These are phyloP conservation scores for Eristalis pertinax DNA, from an alignment of 2,888 invertebrate genomes.

Conservation along the genomic window DNA sequence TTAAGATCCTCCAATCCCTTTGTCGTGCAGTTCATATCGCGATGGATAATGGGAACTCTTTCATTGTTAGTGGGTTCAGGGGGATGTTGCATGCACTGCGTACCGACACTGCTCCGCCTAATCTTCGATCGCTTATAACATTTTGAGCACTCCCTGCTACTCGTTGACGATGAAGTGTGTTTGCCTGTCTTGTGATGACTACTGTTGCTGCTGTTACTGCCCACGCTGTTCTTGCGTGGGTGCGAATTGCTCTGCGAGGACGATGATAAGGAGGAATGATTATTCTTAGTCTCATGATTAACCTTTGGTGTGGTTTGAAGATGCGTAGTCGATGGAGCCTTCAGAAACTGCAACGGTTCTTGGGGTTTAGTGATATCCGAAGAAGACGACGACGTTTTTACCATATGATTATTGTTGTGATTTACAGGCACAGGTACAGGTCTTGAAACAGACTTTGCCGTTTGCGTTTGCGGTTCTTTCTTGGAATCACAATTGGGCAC, in stretches of 20 bases:
- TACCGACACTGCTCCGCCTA: constrained; percentile 87
- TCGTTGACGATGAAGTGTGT: constrained; percentile 75
- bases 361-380: constrained; percentile 59
- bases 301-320: constrained; percentile 58
- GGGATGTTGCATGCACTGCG: constrained; percentile 83
- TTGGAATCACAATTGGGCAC: constrained; percentile 69
- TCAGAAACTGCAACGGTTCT: constrained; percentile 45
- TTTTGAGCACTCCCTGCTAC: constrained; percentile 83
- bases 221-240: constrained; percentile 71
- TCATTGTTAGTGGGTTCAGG: constrained; percentile 72
- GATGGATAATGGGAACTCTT: constrained; percentile 33
- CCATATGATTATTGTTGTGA: constrained; percentile 58
- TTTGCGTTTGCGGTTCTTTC: constrained; percentile 30
- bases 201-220: constrained; percentile 62
- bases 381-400: constrained; percentile 35
- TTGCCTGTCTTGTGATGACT: constrained; percentile 74
- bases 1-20: constrained; percentile 82
- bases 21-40: constrained; percentile 67
- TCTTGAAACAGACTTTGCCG: constrained; percentile 30
- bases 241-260: constrained; percentile 73
- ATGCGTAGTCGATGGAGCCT: constrained; percentile 33
- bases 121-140: constrained; percentile 88
- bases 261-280: constrained; percentile 74
- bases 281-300: constrained; percentile 67
- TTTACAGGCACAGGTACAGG: constrained; percentile 51